A percentile compares a stretch with the other conserved stretches of the same genome.
Conservation (phyloP, 1,140 invertebrate species). For the Metopolophium dirhodum region DNA sequence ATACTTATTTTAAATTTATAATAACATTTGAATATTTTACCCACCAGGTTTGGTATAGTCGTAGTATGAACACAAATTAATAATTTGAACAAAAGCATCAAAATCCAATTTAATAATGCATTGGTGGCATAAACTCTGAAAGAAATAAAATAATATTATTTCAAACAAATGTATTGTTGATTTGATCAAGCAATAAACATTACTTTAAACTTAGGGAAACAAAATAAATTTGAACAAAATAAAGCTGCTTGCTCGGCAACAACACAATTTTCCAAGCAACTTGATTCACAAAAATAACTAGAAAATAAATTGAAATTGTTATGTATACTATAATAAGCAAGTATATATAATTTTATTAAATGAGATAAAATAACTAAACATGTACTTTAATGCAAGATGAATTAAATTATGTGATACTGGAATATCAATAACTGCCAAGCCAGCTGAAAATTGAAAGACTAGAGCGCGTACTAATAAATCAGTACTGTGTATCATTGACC, state of each 20-base stretch:
- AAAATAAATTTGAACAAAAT: constrained; percentile 53
- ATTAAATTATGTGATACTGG: constrained; percentile 38
- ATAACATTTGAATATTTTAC: neutral
- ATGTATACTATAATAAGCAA: neutral
- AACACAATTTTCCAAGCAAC: constrained; percentile 26
- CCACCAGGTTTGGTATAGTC: constrained; percentile 29
- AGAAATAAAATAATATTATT: neutral
- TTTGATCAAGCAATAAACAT: neutral
- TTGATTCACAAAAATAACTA: constrained; percentile 44
- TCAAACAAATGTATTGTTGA: neutral
- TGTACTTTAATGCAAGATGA: constrained; percentile 30
- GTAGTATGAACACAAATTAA: constrained; percentile 21
- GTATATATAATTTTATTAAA: neutral
- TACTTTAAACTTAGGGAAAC: constrained; percentile 33
- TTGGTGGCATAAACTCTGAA: constrained; percentile 25
- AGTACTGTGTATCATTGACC: constrained; percentile 44
- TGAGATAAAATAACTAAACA: neutral
- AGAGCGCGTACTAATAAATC: constrained; percentile 39
- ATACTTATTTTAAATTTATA: neutral
- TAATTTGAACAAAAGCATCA: constrained; percentile 24
- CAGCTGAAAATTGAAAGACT: constrained; percentile 48
- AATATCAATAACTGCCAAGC: constrained; percentile 44
- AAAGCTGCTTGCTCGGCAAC: constrained; percentile 38
- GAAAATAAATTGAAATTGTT: neutral
- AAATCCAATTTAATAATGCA: constrained; percentile 35